Evolutionary conservation across 2,797 vertebrate species (phyloP).

Genomic region (Vultur gryphus): DNA sequence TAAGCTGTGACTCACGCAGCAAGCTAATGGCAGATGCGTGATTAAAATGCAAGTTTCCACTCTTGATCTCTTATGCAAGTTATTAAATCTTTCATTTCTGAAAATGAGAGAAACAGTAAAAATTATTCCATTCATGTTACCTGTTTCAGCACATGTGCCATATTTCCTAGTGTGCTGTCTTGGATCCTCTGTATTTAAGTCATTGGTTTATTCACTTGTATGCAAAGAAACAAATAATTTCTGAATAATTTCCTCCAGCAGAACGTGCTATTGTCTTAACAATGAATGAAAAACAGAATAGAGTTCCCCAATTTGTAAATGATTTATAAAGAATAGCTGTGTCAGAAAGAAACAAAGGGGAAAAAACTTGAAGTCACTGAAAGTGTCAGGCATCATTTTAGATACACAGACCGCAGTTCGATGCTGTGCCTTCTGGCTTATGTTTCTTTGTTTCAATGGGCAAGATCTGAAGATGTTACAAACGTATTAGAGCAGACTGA

Average conservation of each 20-base stretch:
- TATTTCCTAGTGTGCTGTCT: background rate
- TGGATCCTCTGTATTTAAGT: background rate
- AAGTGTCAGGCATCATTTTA: background rate
- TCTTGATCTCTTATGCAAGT: background rate
- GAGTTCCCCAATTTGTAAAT: background rate
- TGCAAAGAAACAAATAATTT: background rate
- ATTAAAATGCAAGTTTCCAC: background rate
- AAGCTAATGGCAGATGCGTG: background rate
- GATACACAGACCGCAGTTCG: background rate
- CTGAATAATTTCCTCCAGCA: background rate
- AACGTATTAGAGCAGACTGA: background rate
- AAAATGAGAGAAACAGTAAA: background rate
- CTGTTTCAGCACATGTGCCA: rapidly evolving
- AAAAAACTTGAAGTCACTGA: background rate
- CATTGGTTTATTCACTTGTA: background rate
- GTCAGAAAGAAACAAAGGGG: background rate
- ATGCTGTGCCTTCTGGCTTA: background rate
- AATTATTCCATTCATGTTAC: background rate
- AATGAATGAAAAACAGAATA: background rate
- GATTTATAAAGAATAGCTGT: background rate
- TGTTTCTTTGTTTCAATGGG: background rate
- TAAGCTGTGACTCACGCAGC: background rate
- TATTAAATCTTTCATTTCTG: background rate
- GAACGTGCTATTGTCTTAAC: background rate
- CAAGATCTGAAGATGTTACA: background rate